Evolutionary conservation across 64 coral and sea anemone species (phyloP), one percentile per base, ranked within the genome.

Genomic region (Porites australiensis): DNA sequence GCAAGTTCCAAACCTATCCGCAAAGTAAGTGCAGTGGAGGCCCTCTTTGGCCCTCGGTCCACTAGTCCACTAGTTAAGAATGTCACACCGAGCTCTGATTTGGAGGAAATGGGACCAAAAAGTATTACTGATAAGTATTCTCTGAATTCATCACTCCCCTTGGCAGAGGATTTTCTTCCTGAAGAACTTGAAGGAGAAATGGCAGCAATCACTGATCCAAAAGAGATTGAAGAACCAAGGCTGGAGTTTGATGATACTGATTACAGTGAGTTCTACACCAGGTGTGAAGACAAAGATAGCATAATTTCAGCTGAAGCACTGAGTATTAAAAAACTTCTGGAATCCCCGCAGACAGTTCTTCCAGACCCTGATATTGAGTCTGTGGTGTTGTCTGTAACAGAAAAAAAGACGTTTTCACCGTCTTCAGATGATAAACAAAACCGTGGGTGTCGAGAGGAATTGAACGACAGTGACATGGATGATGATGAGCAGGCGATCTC

Each of bases 241-340:
- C 75, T 93, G 4, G 91, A 93, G 74, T 93, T 93, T 60, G 91
- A 93, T 71, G 72, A 93, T 44, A 85, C 82, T 16, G 91, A 93
- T 44, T 93, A 93, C 90, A 82, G 81, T 50, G 81, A 84, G 62
- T 84, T 84, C 69, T 84, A 84, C 44, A 84, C 81, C 47, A 37
- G 81, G 5, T 84, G 75, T 43, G 91, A 93, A 51, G 91, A 93
- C 91, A 93, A 93, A 18, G 62, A 84, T 10, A 93, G 74, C 61
- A 79, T 93, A 15, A 86, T 93, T 22, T 50, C 75, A 43, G 91
- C 77, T 87, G 91, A 93, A 79, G 91, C 91, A n/a, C 20, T 93
- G 72, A 93, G 82, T 43, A 55, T 93, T 13, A 93, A 93, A 66
- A 93, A 93, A 51, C 71, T 93, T 8, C 51, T 93, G 44, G 44